A percentile compares a stretch with the other conserved stretches of the same genome.
Conservation (phyloP, 37 sponge, comb jelly and placozoan species). For the Aplysina aerophoba region DNA sequence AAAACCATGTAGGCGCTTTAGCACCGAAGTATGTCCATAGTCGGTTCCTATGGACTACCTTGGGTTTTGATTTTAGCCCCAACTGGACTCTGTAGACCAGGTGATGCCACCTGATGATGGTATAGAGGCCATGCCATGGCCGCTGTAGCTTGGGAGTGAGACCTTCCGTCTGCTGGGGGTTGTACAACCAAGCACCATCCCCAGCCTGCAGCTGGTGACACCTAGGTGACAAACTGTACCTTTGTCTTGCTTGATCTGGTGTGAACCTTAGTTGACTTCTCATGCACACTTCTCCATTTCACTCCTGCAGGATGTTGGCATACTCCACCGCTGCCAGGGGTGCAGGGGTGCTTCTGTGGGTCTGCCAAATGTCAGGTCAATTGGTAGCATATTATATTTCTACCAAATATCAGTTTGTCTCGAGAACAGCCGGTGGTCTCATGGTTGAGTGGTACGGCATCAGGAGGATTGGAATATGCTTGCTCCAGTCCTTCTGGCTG, state of each 20-base stretch:
- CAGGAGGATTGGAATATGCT: slow-evolving; percentile 17
- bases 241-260: not conserved
- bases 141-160: slow-evolving; percentile 16
- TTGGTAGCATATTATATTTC: slow-evolving; percentile 28
- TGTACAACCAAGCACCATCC: not conserved
- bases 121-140: slow-evolving; percentile 33
- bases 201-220: not conserved
- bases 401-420: slow-evolving; percentile 29
- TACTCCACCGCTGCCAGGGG: not conserved
- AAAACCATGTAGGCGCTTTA: slow-evolving; percentile 2
- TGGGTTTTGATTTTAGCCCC: slow-evolving; percentile 20
- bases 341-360: not conserved
- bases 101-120: slow-evolving; percentile 1
- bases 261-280: not conserved
- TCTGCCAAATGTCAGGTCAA: not conserved
- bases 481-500: slow-evolving; percentile 36
- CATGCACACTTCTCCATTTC: not conserved
- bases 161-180: not conserved
- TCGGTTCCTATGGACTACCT: slow-evolving; percentile 22
- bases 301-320: not conserved
- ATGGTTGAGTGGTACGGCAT: slow-evolving; percentile 30
- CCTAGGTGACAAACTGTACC: not conserved
- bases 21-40: not conserved
- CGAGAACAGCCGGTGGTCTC: slow-evolving; percentile 33
- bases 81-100: slow-evolving; percentile 4